A percentile compares a stretch with the other conserved stretches of the same genome.
Evolutionary conservation across 2,113 vertebrate genomes (phyloP).

Genomic region (Channa argus): DNA sequence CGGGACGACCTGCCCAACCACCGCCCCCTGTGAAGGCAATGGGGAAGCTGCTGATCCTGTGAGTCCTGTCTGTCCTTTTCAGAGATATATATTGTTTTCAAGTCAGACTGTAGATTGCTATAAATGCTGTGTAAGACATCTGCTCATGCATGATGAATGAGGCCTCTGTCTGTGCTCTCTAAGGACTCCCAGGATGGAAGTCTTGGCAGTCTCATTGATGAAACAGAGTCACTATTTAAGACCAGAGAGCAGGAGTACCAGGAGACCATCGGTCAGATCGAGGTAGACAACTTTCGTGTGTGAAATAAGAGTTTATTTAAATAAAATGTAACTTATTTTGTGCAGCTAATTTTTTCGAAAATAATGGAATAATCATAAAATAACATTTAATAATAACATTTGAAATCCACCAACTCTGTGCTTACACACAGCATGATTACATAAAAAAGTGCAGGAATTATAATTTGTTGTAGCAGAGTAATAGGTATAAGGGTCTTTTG

Average conservation of each 20-base stretch:
- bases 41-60: slow-evolving; percentile 84
- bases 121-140: slow-evolving; percentile 50
- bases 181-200: slow-evolving; percentile 90
- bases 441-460: too few relatives aligned
- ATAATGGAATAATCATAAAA: too few relatives aligned
- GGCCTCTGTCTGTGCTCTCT: slow-evolving; percentile 48
- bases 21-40: slow-evolving; percentile 60
- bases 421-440: too few relatives aligned
- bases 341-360: too few relatives aligned
- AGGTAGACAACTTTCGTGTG: slow-evolving; percentile 81
- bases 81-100: not conserved
- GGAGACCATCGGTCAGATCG: slow-evolving; percentile 96
- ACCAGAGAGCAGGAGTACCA: slow-evolving; percentile 97
- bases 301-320: not conserved
- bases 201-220: slow-evolving; percentile 94
- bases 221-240: slow-evolving; percentile 96
- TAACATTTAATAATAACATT: too few relatives aligned
- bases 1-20: slow-evolving; percentile 3
- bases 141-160: slow-evolving; percentile 65
- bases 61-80: slow-evolving; percentile 51
- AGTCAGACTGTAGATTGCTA: slow-evolving; percentile 12
- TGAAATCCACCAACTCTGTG: too few relatives aligned
- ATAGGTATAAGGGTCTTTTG: too few relatives aligned
- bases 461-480: too few relatives aligned
- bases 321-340: too few relatives aligned